These are phyloP conservation scores for Phasia obesa DNA, from an alignment of 2,888 invertebrate genomes.

Conservation along the genomic window DNA sequence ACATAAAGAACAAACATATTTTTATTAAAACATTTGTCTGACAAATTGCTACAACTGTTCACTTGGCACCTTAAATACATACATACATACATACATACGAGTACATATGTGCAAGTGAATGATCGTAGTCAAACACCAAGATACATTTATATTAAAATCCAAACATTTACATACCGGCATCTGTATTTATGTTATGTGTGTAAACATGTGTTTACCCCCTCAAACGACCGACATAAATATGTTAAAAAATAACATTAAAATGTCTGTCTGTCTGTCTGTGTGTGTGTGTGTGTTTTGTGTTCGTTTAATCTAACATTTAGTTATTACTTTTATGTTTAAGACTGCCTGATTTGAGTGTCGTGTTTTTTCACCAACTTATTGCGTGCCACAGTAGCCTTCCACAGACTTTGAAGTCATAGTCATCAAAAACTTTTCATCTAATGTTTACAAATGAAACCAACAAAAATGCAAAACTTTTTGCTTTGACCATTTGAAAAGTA, in stretches of 20 bases:
- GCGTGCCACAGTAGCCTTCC: slow-evolving; percentile 69
- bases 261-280: slow-evolving; percentile 18
- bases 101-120: slow-evolving; percentile 3
- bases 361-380: slow-evolving; percentile 59
- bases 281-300: background rate
- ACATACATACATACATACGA: background rate
- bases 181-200: background rate
- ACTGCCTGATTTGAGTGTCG: slow-evolving; percentile 25
- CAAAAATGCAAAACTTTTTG: background rate
- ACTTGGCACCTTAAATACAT: slow-evolving; percentile 62
- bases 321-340: slow-evolving; percentile 30
- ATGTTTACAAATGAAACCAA: slow-evolving; percentile 18
- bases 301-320: slow-evolving; percentile 57
- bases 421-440: slow-evolving; percentile 63
- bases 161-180: slow-evolving; percentile 21
- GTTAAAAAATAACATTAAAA: slow-evolving; percentile 8
- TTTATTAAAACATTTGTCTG: slow-evolving; percentile 70
- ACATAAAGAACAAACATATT: slow-evolving; percentile 44
- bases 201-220: slow-evolving; percentile 27
- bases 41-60: slow-evolving; percentile 71
- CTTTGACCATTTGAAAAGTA: slow-evolving; percentile 48
- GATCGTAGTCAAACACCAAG: slow-evolving; percentile 9
- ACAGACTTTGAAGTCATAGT: slow-evolving; percentile 65
- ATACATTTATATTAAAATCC: slow-evolving; percentile 29
- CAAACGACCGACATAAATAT: slow-evolving; percentile 23